These are phyloP conservation scores for Euplexia lucipara DNA, from an alignment of 2,888 invertebrate species.

Conservation along the genomic window DNA sequence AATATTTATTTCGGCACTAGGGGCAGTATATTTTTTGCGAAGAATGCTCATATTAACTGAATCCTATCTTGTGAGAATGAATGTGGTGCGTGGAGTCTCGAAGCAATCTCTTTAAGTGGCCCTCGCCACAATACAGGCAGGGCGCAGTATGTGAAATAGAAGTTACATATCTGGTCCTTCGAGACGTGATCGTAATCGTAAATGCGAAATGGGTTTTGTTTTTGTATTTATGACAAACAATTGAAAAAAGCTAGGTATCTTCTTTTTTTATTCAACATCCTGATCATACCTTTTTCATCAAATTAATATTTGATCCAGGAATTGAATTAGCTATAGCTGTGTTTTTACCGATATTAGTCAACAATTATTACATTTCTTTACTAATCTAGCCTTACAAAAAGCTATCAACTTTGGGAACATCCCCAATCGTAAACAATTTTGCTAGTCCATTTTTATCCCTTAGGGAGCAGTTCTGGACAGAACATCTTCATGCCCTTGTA, in stretches of 20 bases:
- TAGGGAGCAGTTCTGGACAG: slow-evolving; percentile 25
- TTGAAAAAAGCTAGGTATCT: no score
- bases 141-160: slow-evolving; percentile 35
- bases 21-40: slow-evolving; percentile 77
- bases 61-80: slow-evolving; percentile 79
- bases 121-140: slow-evolving; percentile 52
- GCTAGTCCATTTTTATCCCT: slow-evolving; percentile 40
- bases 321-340: background rate
- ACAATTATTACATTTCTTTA: slow-evolving; percentile 12
- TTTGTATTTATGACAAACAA: slow-evolving; percentile 2
- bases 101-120: slow-evolving; percentile 88
- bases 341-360: background rate
- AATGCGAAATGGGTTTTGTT: background rate
- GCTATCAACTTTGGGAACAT: slow-evolving; percentile 16
- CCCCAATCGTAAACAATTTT: slow-evolving; percentile 47
- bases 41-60: slow-evolving; percentile 84
- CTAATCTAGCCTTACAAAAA: slow-evolving; percentile 8
- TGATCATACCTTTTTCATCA: background rate
- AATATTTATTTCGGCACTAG: slow-evolving; percentile 83
- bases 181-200: slow-evolving; percentile 39
- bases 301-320: background rate
- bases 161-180: slow-evolving; percentile 36
- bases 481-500: slow-evolving; percentile 29
- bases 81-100: slow-evolving; percentile 75
- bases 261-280: no score